phyloP scores from a whole-genome alignment of 2,113 vertebrate species.

The Patagioenas fasciata region DNA sequence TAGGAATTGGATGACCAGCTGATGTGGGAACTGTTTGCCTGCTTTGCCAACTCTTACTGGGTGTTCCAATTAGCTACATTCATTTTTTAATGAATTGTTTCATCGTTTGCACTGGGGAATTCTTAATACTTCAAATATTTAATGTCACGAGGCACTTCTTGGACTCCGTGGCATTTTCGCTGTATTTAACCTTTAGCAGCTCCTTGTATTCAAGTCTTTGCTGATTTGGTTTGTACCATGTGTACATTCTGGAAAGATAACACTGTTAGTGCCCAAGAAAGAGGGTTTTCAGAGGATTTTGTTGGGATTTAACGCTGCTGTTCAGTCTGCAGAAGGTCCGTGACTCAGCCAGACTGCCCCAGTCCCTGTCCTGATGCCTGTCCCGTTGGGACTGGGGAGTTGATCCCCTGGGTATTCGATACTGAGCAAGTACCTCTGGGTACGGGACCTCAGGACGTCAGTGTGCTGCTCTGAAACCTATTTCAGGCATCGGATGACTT shows the following conservation, averaged over 20 bases:
- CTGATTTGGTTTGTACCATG: not conserved
- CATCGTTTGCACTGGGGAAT: slow-evolving; percentile 60
- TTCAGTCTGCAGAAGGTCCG: not conserved
- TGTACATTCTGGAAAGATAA: not conserved
- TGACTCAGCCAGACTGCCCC: not conserved
- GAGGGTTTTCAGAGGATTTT: not conserved
- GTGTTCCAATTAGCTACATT: slow-evolving; percentile 61
- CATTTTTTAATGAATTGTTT: slow-evolving; percentile 58
- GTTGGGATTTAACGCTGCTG: not conserved
- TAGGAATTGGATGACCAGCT: not conserved
- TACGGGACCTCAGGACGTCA: not conserved
- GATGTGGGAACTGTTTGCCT: slow-evolving; percentile 43
- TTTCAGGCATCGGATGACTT: not conserved
- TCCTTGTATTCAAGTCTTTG: not conserved
- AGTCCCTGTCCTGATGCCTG: not conserved
- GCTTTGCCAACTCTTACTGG: slow-evolving; percentile 40
- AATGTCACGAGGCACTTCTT: slow-evolving; percentile 44
- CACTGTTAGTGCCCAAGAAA: not conserved
- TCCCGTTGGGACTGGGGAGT: not conserved
- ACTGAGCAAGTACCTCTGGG: not conserved
- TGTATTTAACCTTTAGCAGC: not conserved
- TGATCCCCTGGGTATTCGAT: not conserved
- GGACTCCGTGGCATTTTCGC: slow-evolving; percentile 21
- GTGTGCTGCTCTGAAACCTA: not conserved
- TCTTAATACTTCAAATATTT: slow-evolving; percentile 65